phyloP scores from a whole-genome alignment of 2,113 vertebrate species.

The Melierax canorus region DNA sequence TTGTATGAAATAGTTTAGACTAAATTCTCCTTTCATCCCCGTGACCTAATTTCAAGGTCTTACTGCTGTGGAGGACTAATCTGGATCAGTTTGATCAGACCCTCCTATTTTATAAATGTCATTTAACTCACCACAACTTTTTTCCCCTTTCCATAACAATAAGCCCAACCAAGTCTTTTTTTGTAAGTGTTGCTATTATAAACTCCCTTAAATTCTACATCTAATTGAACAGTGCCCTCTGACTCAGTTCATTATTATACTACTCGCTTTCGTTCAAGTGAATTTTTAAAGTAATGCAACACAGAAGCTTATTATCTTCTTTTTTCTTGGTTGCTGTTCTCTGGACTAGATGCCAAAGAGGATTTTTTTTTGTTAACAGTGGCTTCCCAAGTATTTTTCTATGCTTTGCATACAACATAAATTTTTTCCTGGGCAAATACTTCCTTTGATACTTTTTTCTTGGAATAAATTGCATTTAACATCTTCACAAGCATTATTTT shows the following conservation, averaged over 20 bases:
- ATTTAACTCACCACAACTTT: slow-evolving; percentile 15
- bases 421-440: not conserved
- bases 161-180: not conserved
- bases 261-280: slow-evolving; percentile 33
- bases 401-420: not conserved
- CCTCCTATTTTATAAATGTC: not conserved
- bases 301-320: slow-evolving; percentile 53
- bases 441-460: not conserved
- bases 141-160: not conserved
- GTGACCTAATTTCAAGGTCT: slow-evolving; percentile 33
- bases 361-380: not conserved
- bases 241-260: slow-evolving; percentile 18
- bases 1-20: not conserved
- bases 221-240: slow-evolving; percentile 32
- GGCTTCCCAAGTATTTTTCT: not conserved
- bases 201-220: slow-evolving; percentile 13
- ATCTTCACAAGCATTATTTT: not conserved
- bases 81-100: slow-evolving; percentile 5
- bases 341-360: slow-evolving; percentile 1
- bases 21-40: slow-evolving; percentile 4
- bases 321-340: not conserved
- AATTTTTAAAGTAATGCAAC: slow-evolving; percentile 49
- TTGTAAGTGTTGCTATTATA: slow-evolving; percentile 38
- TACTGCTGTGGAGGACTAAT: not conserved
- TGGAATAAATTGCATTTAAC: not conserved